Conservation (phyloP, 53 echinoderm and acorn worm species). For the Paracentrotus lividus region DNA sequence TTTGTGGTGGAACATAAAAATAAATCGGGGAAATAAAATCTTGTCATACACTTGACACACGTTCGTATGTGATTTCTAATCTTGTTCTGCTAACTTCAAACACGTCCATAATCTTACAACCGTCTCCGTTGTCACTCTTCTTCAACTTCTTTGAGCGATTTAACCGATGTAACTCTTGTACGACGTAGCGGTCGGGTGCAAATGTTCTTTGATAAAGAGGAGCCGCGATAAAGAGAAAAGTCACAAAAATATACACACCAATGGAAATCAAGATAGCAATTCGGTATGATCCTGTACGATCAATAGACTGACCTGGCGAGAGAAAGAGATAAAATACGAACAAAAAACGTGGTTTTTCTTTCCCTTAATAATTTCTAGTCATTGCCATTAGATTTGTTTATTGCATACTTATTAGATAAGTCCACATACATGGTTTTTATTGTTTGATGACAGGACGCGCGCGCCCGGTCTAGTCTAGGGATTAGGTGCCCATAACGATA, state of each 20-base stretch:
- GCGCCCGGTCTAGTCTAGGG: too few species aligned
- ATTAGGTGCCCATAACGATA: too few species aligned
- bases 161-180: slow-evolving; percentile 33
- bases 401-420: too few species aligned
- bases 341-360: too few species aligned
- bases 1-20: too few species aligned
- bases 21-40: too few species aligned
- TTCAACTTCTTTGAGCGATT: not conserved
- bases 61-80: not conserved
- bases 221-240: not conserved
- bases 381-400: too few species aligned
- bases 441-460: too few species aligned
- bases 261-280: not conserved
- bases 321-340: too few species aligned
- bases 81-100: not conserved
- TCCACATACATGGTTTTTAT: too few species aligned
- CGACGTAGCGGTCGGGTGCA: not conserved
- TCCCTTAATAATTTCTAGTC: too few species aligned
- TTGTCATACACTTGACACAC: not conserved
- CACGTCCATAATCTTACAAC: not conserved
- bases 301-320: slow-evolving; percentile 42
- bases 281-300: slow-evolving; percentile 19
- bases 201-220: slow-evolving; percentile 18
- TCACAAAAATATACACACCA: not conserved
- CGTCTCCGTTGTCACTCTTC: not conserved